These are phyloP conservation scores for Upupa epops DNA, from an alignment of 2,113 vertebrate species.

Conservation along the genomic window DNA sequence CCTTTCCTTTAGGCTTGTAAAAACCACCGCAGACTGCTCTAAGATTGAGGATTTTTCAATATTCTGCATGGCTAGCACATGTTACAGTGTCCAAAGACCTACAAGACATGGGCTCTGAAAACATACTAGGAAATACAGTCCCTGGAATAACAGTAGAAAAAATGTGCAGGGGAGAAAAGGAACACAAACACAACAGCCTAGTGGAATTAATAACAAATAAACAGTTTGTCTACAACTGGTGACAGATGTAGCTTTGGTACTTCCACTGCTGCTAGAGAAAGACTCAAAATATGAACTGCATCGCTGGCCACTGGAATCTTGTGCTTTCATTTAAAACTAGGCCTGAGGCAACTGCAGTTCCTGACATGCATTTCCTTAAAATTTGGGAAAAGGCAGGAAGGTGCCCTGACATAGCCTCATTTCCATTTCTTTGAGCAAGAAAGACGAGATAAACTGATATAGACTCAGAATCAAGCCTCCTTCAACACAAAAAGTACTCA, in stretches of 20 bases:
- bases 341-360: not conserved
- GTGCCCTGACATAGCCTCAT: not conserved
- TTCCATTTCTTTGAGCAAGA: not conserved
- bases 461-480: not conserved
- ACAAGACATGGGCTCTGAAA: not conserved
- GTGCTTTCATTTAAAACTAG: not conserved
- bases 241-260: not conserved
- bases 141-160: not conserved
- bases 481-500: not conserved
- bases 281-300: not conserved
- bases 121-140: not conserved
- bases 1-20: not conserved
- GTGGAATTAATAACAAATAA: not conserved
- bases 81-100: not conserved
- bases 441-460: not conserved
- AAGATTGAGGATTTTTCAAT: not conserved
- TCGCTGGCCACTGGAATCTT: not conserved
- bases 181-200: not conserved
- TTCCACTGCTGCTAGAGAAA: not conserved
- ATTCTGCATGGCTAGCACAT: not conserved
- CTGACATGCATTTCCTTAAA: not conserved
- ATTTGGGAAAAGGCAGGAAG: not conserved
- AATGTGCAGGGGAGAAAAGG: not conserved
- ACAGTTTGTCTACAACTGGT: not conserved
- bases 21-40: not conserved